Evolutionary conservation across 1,140 invertebrate species (phyloP).

Genomic region (Ectropis grisescens): DNA sequence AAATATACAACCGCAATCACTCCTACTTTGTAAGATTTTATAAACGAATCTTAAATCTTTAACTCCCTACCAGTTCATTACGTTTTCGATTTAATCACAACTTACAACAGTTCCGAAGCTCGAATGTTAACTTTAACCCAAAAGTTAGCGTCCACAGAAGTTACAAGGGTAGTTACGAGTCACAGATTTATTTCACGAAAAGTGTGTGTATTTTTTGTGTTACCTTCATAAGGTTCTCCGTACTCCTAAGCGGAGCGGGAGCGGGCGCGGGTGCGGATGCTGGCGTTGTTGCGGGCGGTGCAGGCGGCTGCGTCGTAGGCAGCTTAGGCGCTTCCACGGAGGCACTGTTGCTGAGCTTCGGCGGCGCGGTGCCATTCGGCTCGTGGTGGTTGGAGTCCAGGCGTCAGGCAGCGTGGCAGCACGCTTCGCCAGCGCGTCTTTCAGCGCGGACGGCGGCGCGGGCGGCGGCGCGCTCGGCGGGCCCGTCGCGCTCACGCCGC

Average conservation of each 20-base stretch:
- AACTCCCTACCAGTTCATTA: no score
- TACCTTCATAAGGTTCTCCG: slow-evolving; percentile 60
- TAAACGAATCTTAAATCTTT: no score
- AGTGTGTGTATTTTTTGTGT: no score
- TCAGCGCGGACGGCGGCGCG: slow-evolving; percentile 47
- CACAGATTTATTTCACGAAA: no score
- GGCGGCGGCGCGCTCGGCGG: slow-evolving; percentile 46
- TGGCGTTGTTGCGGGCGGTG: slow-evolving; percentile 49
- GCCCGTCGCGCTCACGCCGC: slow-evolving; percentile 44
- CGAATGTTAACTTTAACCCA: no score
- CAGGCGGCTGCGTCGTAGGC: slow-evolving; percentile 54
- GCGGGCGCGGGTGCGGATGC: slow-evolving; percentile 38
- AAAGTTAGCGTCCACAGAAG: no score
- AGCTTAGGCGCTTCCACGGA: slow-evolving; percentile 63
- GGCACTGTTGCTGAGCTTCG: slow-evolving; percentile 51
- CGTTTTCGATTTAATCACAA: no score
- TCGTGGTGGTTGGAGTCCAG: slow-evolving; percentile 55
- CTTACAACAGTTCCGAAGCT: no score
- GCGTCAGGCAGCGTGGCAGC: slow-evolving; percentile 45
- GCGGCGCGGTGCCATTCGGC: slow-evolving; percentile 34
- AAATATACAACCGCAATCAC: no score
- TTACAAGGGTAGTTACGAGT: no score
- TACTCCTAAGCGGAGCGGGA: slow-evolving; percentile 44
- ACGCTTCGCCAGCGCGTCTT: slow-evolving; percentile 55
- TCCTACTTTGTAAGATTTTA: no score